Base-by-base conservation (phyloP, 1,140 invertebrate genomes). In the Adelges cooleyi region DNA sequence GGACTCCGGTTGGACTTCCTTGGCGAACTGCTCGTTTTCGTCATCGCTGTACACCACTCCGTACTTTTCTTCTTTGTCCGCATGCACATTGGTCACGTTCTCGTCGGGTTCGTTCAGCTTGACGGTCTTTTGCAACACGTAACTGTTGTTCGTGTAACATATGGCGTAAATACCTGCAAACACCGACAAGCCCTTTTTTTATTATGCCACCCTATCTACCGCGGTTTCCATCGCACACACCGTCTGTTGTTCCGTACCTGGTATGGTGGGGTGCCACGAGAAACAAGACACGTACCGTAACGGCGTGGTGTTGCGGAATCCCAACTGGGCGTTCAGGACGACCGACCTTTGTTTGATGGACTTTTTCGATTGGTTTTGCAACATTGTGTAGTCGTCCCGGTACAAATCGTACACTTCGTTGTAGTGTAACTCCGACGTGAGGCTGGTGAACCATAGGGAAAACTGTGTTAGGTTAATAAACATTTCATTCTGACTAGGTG, bases 191-290 rank as follows among this genome's bases (percentile, higher is more conserved):
- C n/a, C 17, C 3, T 17, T 25, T 27, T 54, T 22, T 1, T 40
- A 54, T 40, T 15, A 20, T n/a, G n/a, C n/a, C n/a, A n/a, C n/a
- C n/a, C n/a, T n/a, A n/a, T n/a, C n/a, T n/a, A n/a, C n/a, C n/a
- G n/a, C n/a, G n/a, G n/a, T n/a, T n/a, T n/a, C n/a, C n/a, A n/a
- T n/a, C n/a, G n/a, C n/a, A n/a, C n/a, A n/a, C n/a, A n/a, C n/a
- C n/a, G n/a, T n/a, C n/a, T n/a, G n/a, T n/a, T n/a, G n/a, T n/a
- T n/a, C 18, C 13, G 13, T 42, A 59, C 54, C 54, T 18, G 25
- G 17, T 59, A 59, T 59, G 5, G 40, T 59, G 15, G 54, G 54
- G 13, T 59, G 54, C 54, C 54, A 59, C 8, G 54, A 11, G 20
- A 27, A 40, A 48, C n/a, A 59, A 5, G 54, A 59, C 9, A 59